Percentiles rank a stretch among this genome's conserved stretches.
Evolutionary conservation across 2,888 invertebrate species (phyloP).

Genomic region (Matsumyia berberina): DNA sequence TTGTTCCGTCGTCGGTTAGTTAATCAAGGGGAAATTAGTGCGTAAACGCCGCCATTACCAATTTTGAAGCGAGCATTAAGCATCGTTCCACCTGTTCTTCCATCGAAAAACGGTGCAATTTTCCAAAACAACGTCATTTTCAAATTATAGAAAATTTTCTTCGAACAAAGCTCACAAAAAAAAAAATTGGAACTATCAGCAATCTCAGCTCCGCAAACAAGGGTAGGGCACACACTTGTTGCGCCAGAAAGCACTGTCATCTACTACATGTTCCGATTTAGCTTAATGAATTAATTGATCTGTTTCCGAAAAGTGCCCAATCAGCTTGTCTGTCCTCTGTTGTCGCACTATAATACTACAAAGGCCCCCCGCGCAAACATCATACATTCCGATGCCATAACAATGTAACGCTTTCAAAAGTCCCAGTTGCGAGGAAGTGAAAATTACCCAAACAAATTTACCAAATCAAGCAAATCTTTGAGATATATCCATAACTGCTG

Average conservation of each 20-base stretch:
- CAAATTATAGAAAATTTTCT: not conserved
- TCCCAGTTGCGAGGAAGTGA: constrained; percentile 30
- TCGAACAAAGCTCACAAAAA: not conserved
- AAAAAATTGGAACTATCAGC: too few relatives aligned
- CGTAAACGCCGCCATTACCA: too few relatives aligned
- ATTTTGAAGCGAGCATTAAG: too few relatives aligned
- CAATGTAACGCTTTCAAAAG: not conserved
- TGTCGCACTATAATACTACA: not conserved
- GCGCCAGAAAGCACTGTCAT: not conserved
- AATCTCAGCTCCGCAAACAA: not conserved
- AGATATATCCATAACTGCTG: constrained; percentile 3
- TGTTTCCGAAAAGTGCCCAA: constrained; percentile 6
- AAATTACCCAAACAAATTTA: constrained; percentile 39
- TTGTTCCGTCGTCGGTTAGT: too few relatives aligned
- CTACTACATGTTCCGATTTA: constrained; percentile 12
- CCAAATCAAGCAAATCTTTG: constrained; percentile 13
- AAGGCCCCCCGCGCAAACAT: not conserved
- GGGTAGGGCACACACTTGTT: not conserved
- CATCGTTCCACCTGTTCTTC: too few relatives aligned
- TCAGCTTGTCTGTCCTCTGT: not conserved
- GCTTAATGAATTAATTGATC: constrained; percentile 40
- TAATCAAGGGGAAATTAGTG: too few relatives aligned
- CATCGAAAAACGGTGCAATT: not conserved
- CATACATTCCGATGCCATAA: constrained; percentile 6
- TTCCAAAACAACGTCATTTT: not conserved